Evolutionary conservation across 2,113 vertebrate species (phyloP), one percentile per base, ranked within the genome.

Genomic region (Plotosus lineatus): DNA sequence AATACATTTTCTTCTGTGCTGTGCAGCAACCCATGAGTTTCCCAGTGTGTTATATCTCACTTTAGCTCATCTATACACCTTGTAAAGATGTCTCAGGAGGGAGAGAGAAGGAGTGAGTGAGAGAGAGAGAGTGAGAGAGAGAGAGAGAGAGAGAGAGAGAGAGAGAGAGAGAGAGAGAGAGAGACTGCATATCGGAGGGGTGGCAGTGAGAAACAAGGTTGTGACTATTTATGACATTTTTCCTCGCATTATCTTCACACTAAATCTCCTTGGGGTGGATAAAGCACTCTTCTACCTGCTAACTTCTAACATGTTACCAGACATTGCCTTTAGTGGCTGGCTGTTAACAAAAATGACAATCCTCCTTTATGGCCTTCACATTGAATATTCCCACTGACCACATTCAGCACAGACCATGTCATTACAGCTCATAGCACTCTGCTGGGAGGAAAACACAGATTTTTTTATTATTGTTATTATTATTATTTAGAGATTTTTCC

Each of bases 171-270:
- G 48, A 6, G 48, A 50, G 7, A 6, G 7, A 6, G 28, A 33
- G 26, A 21, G 42, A 50, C 17, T 46, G 15, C 44, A 72, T 26
- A 50, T 72, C 33, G 85, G 86, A 88, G 83, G 79, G 28, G 69
- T 58, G n/a, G 83, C 85, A 80, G 74, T 86, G 87, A 78, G 23
- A 58, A 23, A 85, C 86, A 82, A 87, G 88, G 86, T 87, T 89
- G 89, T 89, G 89, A 89, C 90, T 91, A 85, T 87, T 87, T 88
- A 90, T 92, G 92, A 93, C 91, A 94, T 93, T 91, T 90, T 93
- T 93, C 91, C 83, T 84, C 87, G 90, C 91, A 92, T 94, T 92
- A 93, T 92, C 93, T 90, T 92, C 89, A 91, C 91, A 92, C 90
- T 91, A 88, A 85, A 90, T 92, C 91, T 93, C 89, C 90, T 90